Evolutionary conservation across 1,140 invertebrate species (phyloP), one percentile per base, ranked within the genome.

Genomic region (Dendroctonus valens): DNA sequence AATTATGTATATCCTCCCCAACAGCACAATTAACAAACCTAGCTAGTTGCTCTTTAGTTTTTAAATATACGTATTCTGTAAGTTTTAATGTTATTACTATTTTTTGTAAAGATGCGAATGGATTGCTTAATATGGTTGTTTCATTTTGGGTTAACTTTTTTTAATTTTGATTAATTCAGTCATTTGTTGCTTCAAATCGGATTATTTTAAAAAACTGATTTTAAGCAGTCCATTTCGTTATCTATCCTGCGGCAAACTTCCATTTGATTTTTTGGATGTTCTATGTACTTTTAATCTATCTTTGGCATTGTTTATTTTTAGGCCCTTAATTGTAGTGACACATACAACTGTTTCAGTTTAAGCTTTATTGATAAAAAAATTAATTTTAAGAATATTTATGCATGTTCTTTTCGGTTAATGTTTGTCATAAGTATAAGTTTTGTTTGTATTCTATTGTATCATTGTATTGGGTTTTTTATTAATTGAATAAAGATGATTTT

Each of bases 261-360:
- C 40, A 54, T 40, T 37, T 53, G 7, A 46, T 37, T 41, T 52
- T 26, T 52, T 40, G 26, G 61, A 64, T 53, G 61, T 64, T 64
- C 61, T 42, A 44, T 55, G 26, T 40, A 53, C 40, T 26, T 48
- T 46, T 41, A 26, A 15, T 53, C 37, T 55, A 51, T 49, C 14
- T 46, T 60, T 14, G 12, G 14, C 46, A 37, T 55, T 44, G 11
- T 55, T 59, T 59, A 44, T 7, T 54, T 65, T 69, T 69, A 69
- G 59, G 62, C 49, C 57, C 26, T 52, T 69, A 50, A 41, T 69
- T 64, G 49, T 68, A 68, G 66, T 54, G n/a, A 70, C 69, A 70
- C 69, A 68, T 70, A 68, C 67, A 70, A 70, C 69, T 68, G 69
- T 67, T 70, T 70, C 39, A 64, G 50, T 53, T n/a, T 46, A 48